phyloP scores from a whole-genome alignment of 2,113 vertebrate species.

The Blennius ocellaris region DNA sequence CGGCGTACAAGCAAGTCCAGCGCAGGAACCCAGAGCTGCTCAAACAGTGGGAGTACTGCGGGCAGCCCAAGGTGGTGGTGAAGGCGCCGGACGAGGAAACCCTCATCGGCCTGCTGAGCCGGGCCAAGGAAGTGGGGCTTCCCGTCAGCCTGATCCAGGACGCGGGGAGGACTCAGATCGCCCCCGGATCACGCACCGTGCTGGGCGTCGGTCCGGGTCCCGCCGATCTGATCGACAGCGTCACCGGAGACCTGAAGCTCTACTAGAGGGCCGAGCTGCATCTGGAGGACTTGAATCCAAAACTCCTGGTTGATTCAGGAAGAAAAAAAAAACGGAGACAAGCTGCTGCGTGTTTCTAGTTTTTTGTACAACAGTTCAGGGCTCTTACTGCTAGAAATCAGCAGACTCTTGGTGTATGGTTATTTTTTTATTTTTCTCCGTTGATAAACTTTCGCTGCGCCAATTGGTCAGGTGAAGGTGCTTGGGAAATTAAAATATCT shows the following conservation, averaged over 20 bases:
- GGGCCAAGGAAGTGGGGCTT: constrained; percentile 88
- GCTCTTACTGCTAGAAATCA: background rate
- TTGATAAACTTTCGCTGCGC: background rate
- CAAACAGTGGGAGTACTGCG: constrained; percentile 94
- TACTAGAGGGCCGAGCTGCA: constrained; percentile 77
- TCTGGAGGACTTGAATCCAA: background rate
- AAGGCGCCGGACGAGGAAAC: constrained; percentile 90
- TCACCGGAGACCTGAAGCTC: constrained; percentile 94
- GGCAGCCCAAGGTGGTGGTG: constrained; percentile 96
- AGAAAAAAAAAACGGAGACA: too few species aligned
- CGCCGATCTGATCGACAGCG: constrained; percentile 88
- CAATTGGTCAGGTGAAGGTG: background rate
- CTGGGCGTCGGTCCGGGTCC: constrained; percentile 93
- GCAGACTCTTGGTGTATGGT: background rate
- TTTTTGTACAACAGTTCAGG: constrained; percentile 20
- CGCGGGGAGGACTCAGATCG: constrained; percentile 95
- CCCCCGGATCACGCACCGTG: constrained; percentile 93
- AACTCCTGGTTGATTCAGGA: background rate
- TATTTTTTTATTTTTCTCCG: background rate
- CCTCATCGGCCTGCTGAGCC: constrained; percentile 85
- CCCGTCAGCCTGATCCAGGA: constrained; percentile 95
- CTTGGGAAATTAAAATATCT: background rate
- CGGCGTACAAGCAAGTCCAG: constrained; percentile 91
- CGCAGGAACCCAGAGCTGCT: constrained; percentile 90
- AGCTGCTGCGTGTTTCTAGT: constrained; percentile 11